These are phyloP conservation scores for Epistrophe eligans DNA, from an alignment of 2,888 invertebrate genomes.

Conservation along the genomic window DNA sequence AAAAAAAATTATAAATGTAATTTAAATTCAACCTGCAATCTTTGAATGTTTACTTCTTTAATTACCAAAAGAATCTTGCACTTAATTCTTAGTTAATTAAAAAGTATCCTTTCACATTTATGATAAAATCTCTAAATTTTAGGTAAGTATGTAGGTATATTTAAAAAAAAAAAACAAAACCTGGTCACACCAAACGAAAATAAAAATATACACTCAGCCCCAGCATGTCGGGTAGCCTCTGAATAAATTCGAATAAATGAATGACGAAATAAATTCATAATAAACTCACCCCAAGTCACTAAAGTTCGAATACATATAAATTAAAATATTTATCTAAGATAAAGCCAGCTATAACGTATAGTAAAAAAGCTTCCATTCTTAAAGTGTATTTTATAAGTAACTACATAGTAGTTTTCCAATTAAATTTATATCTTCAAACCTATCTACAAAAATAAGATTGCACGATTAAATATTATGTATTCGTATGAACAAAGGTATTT, in stretches of 20 bases:
- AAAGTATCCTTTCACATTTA: too few species aligned
- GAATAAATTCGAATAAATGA: slow-evolving; percentile 44
- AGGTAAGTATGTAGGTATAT: too few species aligned
- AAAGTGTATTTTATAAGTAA: background rate
- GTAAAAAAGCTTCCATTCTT: background rate
- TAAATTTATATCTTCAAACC: background rate
- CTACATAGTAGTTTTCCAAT: background rate
- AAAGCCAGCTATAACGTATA: background rate
- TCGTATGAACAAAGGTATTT: too few species aligned
- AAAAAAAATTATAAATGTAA: too few species aligned
- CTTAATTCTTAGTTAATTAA: too few species aligned
- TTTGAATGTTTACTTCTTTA: too few species aligned
- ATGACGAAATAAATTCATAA: slow-evolving; percentile 29
- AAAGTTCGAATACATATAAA: background rate
- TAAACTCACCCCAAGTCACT: background rate
- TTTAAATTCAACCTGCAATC: too few species aligned
- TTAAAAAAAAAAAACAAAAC: background rate
- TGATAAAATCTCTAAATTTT: too few species aligned
- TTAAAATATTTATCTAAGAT: background rate
- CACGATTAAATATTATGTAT: background rate
- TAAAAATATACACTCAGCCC: background rate
- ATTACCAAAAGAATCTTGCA: too few species aligned
- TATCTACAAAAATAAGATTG: background rate
- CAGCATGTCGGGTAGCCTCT: background rate
- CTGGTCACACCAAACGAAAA: slow-evolving; percentile 13